Evolutionary conservation across 64 coral and sea anemone genomes (phyloP), one percentile per base, ranked within the genome.

Genomic region (Platygyra sinensis): DNA sequence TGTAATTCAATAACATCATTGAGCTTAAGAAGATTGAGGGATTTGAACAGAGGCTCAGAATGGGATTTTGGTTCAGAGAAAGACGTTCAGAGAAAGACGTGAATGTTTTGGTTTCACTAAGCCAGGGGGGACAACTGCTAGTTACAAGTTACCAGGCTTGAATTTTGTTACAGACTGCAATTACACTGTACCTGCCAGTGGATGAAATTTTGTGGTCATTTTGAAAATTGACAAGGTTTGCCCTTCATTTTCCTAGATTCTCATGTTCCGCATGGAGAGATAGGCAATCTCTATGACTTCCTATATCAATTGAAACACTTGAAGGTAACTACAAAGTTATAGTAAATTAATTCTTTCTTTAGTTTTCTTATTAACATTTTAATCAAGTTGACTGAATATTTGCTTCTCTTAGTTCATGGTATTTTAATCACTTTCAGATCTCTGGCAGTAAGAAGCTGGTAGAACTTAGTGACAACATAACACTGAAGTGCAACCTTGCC

Each of bases 231-330:
- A 46, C 22, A 28, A 62, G 0, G 6, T 54, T 30, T 75, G 0
- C 60, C 54, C 17, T 65, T 51, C 38, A 10, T 78, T 22, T 36
- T 73, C 19, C 0, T 22, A 95, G 93, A 79, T 87, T n/a, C 83
- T 30, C 81, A 95, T 49, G 20, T 86, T 83, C 60, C 71, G 71
- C 89, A 80, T 76, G 83, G 76, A 74, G 93, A 95, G 51, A 90
- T 95, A 79, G 93, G 93, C 6, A 95, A 91, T 61, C 59, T 95
- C 22, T 95, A 95, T 91, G 93, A 95, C 62, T 91, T 95, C 67
- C 42, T 95, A n/a, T 82, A 95, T 28, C 76, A 90, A 12, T 16
- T 95, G 42, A 86, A 81, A 31, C 89, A 91, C 49, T 78, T 95
- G 4, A 91, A 95, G 88, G 93, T 95, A 72, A 69, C 19, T 20